Evolutionary conservation across 2,113 vertebrate species (phyloP).

Genomic region (Numida meleagris): DNA sequence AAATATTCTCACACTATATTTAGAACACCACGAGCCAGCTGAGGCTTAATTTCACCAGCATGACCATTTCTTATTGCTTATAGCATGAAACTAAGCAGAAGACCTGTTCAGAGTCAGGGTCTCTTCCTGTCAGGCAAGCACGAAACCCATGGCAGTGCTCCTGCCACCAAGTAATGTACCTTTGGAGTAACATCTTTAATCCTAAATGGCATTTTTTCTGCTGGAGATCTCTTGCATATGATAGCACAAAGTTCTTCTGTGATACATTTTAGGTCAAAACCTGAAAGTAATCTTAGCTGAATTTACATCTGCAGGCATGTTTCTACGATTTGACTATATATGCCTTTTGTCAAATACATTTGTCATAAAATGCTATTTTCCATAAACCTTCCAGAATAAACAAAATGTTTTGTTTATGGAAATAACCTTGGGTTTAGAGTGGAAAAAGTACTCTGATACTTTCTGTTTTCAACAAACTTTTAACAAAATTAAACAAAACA

Average conservation of each 20-base stretch:
- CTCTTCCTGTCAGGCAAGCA: background rate
- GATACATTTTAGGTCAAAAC: background rate
- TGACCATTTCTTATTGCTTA: background rate
- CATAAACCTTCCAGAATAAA: slow-evolving; percentile 24
- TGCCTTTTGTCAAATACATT: slow-evolving; percentile 52
- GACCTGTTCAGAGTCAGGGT: background rate
- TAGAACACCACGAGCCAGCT: background rate
- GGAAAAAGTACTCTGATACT: background rate
- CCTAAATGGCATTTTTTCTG: background rate
- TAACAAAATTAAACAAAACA: background rate
- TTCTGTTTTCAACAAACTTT: background rate
- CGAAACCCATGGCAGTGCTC: background rate
- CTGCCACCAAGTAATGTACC: background rate
- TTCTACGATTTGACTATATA: background rate
- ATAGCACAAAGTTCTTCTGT: background rate
- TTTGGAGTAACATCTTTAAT: background rate
- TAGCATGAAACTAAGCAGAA: background rate
- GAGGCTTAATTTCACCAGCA: background rate
- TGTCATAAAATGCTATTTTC: slow-evolving; percentile 4
- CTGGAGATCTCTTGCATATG: background rate
- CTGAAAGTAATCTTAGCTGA: slow-evolving; percentile 20
- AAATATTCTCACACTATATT: background rate
- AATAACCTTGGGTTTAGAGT: background rate
- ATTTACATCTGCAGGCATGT: background rate
- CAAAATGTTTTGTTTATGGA: slow-evolving; percentile 21